Evolutionary conservation across 2,113 vertebrate genomes (phyloP), one percentile per base, ranked within the genome.

Genomic region (Ibidorhyncha struthersii): DNA sequence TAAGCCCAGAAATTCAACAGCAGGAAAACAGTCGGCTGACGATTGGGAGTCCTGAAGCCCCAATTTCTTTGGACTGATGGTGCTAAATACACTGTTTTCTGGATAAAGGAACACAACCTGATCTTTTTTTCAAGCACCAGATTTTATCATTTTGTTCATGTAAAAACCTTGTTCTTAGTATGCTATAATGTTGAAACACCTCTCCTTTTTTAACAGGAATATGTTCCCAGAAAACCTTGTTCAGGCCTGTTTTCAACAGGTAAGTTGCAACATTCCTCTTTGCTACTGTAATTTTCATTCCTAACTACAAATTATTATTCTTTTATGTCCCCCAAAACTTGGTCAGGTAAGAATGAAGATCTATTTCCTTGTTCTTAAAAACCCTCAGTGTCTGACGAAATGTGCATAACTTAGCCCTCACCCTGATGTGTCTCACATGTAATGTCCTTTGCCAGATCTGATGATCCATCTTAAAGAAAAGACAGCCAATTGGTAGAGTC

Each of bases 181-280:
- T 50, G n/a, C 50, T 62, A 8, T 84, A 25, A 52, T 18, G 6
- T 79, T 90, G 84, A 72, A 72, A 69, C 91, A 38, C 14, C 30
- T 97, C 83, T 92, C 23, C 41, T 95, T 90, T 97, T 90, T 90
- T 95, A 89, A 96, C 97, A 99, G 99, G 97, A 99, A 99, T 94
- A 99, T 99, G 99, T 99, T 99, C 92, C 99, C 99, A 59, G 99
- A 99, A 97, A 99, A 99, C 88, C 98, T 99, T 82, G 98, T 99
- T 45, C 99, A 99, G 94, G 99, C 99, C 95, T 99, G 99, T 98
- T 99, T 99, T 95, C 99, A 99, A 92, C 99, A 99, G 98, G 99
- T 99, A 98, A 97, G 90, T 89, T 86, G 43, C 52, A 89, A 74
- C 9, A 14, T 72, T 76, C 11, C 8, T 86, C 16, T 78, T 89